Percentiles rank a stretch among this genome's conserved stretches.
These are phyloP conservation scores for Vesta saturnalis DNA, from an alignment of 2,888 invertebrate genomes.

Conservation along the genomic window DNA sequence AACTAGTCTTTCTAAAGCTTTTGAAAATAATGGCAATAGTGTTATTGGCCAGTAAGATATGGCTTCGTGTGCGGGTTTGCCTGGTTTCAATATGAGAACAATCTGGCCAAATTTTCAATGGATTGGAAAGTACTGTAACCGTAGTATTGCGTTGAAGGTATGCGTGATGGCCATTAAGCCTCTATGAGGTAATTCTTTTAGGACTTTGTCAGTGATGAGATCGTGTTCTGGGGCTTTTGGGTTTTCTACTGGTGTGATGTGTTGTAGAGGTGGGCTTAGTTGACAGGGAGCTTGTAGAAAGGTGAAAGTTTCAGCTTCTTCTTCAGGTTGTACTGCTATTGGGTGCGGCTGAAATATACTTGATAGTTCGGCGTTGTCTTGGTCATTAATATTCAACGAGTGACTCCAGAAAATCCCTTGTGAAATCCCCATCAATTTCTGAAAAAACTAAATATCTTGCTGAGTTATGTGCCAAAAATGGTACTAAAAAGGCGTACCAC, in stretches of 20 bases:
- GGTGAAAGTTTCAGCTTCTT: neutral
- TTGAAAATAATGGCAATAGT: neutral
- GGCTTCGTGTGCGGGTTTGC: neutral
- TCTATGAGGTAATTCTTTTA: neutral
- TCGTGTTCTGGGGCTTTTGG: too few species aligned
- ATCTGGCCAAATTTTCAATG: conserved; percentile 17
- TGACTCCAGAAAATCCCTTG: too few species aligned
- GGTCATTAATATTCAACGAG: too few species aligned
- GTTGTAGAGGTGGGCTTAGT: too few species aligned
- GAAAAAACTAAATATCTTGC: too few species aligned
- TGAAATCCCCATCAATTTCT: too few species aligned
- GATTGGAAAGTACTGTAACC: conserved; percentile 24
- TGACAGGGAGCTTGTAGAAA: neutral
- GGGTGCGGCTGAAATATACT: neutral
- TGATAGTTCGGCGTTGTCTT: too few species aligned
- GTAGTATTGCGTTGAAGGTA: conserved; percentile 16
- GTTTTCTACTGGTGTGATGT: too few species aligned
- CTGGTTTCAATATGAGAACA: neutral
- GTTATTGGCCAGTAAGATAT: neutral
- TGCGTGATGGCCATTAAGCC: conserved; percentile 10
- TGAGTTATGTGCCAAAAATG: too few species aligned
- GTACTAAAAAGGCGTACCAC: too few species aligned
- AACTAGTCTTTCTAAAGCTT: neutral
- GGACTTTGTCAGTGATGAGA: neutral
- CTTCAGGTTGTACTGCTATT: neutral